phyloP scores from a whole-genome alignment of 30 jellyfish, hydroid and myxozoan genomes.

The Haliclystus octoradiatus region DNA sequence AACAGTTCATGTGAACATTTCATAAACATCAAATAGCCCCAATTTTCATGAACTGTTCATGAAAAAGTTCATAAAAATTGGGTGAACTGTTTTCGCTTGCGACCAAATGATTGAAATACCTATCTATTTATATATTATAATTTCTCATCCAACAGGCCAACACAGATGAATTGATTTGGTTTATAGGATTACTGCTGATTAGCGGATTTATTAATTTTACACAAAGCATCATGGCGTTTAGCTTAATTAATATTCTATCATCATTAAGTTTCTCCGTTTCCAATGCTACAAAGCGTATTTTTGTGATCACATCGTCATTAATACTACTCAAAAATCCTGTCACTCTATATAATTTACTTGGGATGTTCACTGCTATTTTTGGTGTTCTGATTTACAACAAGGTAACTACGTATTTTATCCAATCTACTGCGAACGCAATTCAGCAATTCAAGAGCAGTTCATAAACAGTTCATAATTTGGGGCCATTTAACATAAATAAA shows the following conservation, averaged over 20 bases:
- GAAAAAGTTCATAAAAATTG: no score
- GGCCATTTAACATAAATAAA: not conserved
- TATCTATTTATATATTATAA: no score
- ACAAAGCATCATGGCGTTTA: slow-evolving; percentile 80
- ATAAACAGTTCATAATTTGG: not conserved
- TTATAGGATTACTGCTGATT: slow-evolving; percentile 31
- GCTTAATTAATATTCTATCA: slow-evolving; percentile 68
- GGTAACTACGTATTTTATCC: slow-evolving; percentile 22
- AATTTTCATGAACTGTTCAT: no score
- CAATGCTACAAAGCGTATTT: slow-evolving; percentile 79
- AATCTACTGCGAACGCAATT: no score
- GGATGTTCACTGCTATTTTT: slow-evolving; percentile 73
- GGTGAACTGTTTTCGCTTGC: no score
- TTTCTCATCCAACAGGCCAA: slow-evolving; percentile 38
- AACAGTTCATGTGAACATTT: no score
- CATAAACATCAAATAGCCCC: no score
- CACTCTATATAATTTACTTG: slow-evolving; percentile 48
- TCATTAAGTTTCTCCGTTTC: slow-evolving; percentile 90
- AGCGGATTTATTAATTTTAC: slow-evolving; percentile 84
- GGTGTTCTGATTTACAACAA: slow-evolving; percentile 85
- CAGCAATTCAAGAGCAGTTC: no score
- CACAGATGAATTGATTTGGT: slow-evolving; percentile 26
- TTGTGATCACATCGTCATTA: slow-evolving; percentile 73
- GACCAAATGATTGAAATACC: no score
- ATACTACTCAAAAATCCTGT: slow-evolving; percentile 77